phyloP scores from a whole-genome alignment of 2,797 vertebrate genomes.

The Calcarius lapponicus region DNA sequence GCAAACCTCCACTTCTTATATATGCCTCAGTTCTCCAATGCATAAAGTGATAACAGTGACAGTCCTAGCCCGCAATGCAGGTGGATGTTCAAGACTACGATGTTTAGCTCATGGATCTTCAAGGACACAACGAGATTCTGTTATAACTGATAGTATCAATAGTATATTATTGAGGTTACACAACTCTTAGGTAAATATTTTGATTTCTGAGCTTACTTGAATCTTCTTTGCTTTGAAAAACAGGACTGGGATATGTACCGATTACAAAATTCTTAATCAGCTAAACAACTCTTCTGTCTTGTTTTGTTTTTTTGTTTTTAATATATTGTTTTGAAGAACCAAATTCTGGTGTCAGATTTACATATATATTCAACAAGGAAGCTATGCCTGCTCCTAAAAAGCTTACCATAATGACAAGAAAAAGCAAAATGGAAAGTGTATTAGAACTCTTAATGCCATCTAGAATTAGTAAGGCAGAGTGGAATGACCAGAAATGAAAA shows the following conservation, averaged over 20 bases:
- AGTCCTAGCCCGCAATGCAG: not conserved
- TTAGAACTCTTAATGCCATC: slow-evolving; percentile 16
- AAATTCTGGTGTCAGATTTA: not conserved
- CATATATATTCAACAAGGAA: not conserved
- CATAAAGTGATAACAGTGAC: not conserved
- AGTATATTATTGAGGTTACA: not conserved
- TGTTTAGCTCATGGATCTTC: not conserved
- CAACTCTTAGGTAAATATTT: not conserved
- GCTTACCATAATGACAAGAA: slow-evolving; percentile 1
- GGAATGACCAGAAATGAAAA: slow-evolving; percentile 34
- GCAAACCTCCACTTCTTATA: not conserved
- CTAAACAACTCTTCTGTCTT: not conserved
- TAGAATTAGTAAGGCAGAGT: slow-evolving; percentile 10
- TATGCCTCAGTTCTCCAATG: not conserved
- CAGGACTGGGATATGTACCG: not conserved
- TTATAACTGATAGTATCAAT: not conserved
- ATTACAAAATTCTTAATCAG: not conserved
- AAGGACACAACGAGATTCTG: not conserved
- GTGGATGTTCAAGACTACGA: not conserved
- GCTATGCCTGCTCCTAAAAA: not conserved
- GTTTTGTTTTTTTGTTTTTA: not conserved
- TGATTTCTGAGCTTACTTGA: not conserved
- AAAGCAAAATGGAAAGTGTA: slow-evolving; percentile 19
- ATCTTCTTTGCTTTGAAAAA: not conserved
- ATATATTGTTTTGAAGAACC: not conserved